These are phyloP conservation scores for Melinaea menophilus DNA, from an alignment of 2,888 invertebrate species.

Conservation along the genomic window DNA sequence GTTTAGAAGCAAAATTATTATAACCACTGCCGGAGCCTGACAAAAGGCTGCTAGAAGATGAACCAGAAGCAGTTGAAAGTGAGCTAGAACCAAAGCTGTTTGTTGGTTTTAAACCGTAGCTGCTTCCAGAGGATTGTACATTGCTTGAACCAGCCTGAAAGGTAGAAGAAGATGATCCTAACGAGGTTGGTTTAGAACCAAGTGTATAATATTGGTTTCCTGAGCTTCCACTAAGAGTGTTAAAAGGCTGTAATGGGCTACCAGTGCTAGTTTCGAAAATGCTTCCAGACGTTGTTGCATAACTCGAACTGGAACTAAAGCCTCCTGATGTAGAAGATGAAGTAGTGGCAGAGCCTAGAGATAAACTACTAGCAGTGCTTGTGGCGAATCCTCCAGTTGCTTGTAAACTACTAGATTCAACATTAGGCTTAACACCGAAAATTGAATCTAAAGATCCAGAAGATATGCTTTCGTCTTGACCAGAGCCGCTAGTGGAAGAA, in stretches of 20 bases:
- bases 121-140: constrained; percentile 3
- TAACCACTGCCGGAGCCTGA: background rate
- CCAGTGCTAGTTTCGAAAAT: background rate
- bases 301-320: constrained; percentile 10
- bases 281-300: constrained; percentile 15
- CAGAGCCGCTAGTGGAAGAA: constrained; percentile 14
- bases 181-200: constrained; percentile 7
- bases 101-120: constrained; percentile 9
- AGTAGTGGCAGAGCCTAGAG: constrained; percentile 16
- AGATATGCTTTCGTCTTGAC: constrained; percentile 10
- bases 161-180: constrained; percentile 3
- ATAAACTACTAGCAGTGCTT: constrained; percentile 25
- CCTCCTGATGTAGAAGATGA: constrained; percentile 12
- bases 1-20: constrained; percentile 9
- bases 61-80: constrained; percentile 6
- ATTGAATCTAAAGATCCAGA: constrained; percentile 15
- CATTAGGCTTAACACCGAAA: constrained; percentile 11
- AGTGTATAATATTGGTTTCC: constrained; percentile 11
- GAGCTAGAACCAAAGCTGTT: constrained; percentile 10
- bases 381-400: constrained; percentile 23
- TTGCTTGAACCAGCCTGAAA: too few species aligned
- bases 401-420: constrained; percentile 8
- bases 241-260: too few species aligned
- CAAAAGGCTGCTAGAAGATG: background rate
- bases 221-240: too few species aligned